A percentile compares a stretch with the other conserved stretches of the same genome.
Evolutionary conservation across 2,113 vertebrate species (phyloP).

Genomic region (Pedetes capensis): DNA sequence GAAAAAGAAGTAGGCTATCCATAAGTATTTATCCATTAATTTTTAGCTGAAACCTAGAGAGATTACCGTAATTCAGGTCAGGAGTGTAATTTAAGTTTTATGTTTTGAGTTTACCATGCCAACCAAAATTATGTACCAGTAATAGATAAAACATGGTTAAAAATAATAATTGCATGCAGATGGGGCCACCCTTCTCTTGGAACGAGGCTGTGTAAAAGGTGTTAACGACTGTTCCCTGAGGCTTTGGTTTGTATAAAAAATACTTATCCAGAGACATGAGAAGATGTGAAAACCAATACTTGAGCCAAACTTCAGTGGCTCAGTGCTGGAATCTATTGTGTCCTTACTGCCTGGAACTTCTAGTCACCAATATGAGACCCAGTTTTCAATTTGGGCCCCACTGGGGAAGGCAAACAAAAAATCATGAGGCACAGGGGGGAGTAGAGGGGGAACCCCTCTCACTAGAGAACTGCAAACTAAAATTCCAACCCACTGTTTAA

Average conservation of each 20-base stretch:
- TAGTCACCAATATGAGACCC: background rate
- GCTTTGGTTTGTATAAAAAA: background rate
- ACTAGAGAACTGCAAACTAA: background rate
- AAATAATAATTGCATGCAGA: background rate
- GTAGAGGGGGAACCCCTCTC: background rate
- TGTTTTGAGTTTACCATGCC: background rate
- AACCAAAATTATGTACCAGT: background rate
- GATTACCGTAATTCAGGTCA: background rate
- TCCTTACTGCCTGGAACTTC: background rate
- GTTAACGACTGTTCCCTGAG: no score
- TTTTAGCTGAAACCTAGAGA: background rate
- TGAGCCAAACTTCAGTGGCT: background rate
- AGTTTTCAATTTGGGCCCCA: background rate
- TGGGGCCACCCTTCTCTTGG: background rate
- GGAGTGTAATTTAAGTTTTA: background rate
- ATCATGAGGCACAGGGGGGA: background rate
- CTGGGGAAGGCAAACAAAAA: background rate
- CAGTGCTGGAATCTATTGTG: background rate
- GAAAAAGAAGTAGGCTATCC: background rate
- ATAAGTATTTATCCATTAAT: background rate
- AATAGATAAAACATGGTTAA: background rate
- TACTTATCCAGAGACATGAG: background rate
- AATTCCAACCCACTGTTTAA: background rate
- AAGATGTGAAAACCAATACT: background rate
- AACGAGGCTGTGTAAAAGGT: background rate